Evolutionary conservation across 2,113 vertebrate genomes (phyloP).

Genomic region (Globicephala melas): DNA sequence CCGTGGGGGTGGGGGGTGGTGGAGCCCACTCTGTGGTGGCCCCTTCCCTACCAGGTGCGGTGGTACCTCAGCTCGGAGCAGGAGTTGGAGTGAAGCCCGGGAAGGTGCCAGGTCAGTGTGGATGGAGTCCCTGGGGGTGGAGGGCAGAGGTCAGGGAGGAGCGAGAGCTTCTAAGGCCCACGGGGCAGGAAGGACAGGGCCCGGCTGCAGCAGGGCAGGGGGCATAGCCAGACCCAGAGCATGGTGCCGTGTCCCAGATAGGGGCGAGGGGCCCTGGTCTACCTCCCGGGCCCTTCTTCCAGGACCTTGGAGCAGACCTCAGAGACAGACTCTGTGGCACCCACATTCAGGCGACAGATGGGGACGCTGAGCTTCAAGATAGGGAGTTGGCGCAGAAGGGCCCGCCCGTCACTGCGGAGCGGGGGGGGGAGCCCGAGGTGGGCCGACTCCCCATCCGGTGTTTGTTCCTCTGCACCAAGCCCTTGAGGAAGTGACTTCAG

Average conservation of each 20-base stretch:
- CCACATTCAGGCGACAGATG: not conserved
- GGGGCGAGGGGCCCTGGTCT: not conserved
- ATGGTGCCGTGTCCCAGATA: not conserved
- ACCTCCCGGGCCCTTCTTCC: not conserved
- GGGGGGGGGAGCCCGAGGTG: not conserved
- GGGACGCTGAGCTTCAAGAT: not conserved
- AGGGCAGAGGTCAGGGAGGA: not conserved
- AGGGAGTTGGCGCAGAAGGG: not conserved
- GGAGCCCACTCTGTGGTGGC: not conserved
- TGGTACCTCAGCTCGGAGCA: conserved; percentile 72
- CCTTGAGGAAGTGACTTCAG: conserved; percentile 67
- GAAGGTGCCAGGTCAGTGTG: conserved; percentile 84
- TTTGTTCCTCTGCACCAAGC: not conserved
- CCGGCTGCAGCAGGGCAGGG: not conserved
- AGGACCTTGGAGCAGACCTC: not conserved
- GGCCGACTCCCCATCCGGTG: not conserved
- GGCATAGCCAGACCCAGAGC: not conserved
- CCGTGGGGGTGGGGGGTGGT: fast-evolving
- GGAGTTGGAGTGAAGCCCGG: conserved; percentile 81
- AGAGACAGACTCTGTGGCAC: not conserved
- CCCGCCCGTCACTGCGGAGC: not conserved
- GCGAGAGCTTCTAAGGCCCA: not conserved
- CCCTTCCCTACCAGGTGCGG: conserved; percentile 69
- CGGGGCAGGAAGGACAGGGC: not conserved
- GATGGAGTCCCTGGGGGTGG: not conserved